Evolutionary conservation across 1,140 invertebrate genomes (phyloP), one percentile per base, ranked within the genome.

Genomic region (Drosophila mayri): DNA sequence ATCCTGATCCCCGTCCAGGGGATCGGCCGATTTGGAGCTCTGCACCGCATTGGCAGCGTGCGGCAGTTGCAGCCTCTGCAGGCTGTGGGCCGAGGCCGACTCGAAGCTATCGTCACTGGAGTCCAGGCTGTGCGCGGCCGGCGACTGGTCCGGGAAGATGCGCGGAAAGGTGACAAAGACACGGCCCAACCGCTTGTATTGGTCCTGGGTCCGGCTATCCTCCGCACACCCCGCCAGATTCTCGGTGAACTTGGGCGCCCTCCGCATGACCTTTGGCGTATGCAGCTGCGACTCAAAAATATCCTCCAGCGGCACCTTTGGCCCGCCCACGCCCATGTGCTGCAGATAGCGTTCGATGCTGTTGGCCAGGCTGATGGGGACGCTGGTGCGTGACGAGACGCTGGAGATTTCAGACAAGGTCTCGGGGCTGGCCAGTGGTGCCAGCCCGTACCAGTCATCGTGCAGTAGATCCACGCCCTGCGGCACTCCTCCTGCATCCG

Each of bases 391-490:
- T 10, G 94, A 95, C 64, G 93, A 94, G 35, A 95, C 95, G 76
- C 95, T 95, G 0, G 96, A 97, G 7, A 96, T 94, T 91, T 97
- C 96, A 0, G 96, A 97, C 4, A 97, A 91, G 2, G 96, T 97
- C 92, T 98, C 97, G 2, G 97, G 97, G 30, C 96, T 97, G 2
- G 97, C 97, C 22, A 98, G 88, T 0, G 97, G 97, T 0, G 97
- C 97, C 22, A 95, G 92, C 4, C 95, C 94, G 76, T 94, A 94
- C 94, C 95, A 95, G 78, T 96, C 95, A 58, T 95, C 94, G 71
- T 94, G 94, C 22, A 94, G 93, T 8, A 94, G 79, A 73, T 95
- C 94, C 4, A 94, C 81, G 46, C 92, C 73, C 25, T 78, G 79
- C 71, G 83, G 78, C 73, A 94, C 94, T 1, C 94, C 79, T 41